Base-by-base conservation (phyloP, 1,140 invertebrate species). In the Babylonia areolata region DNA sequence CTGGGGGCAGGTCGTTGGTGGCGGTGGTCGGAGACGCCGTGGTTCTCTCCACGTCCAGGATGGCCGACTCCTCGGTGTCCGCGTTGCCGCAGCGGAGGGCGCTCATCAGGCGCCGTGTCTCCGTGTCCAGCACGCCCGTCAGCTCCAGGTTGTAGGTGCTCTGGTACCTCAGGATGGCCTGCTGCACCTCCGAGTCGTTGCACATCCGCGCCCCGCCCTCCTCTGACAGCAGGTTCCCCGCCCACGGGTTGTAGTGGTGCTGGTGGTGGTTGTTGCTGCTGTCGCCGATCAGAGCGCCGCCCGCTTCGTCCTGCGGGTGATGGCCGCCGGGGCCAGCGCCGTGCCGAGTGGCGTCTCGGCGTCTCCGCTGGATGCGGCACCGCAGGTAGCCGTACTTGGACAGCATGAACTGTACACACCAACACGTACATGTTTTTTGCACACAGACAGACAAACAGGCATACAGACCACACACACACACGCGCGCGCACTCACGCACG, bases 71-170 rank as follows among this genome's bases (percentile, higher is more conserved):
- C 46, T 17, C 17, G 9, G 46, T 91, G 86, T 95, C 94, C 17
- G 90, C 91, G 86, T 95, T 94, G 2, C 94, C 94, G 86, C 94
- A 95, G 12, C 94, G 86, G 3, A 93, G 92, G 33, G 90, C 92
- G 79, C 93, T 94, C 94, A 95, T 94, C 1, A 94, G 85, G 31
- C 85, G 85, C 78, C 90, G 89, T 3, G 94, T 95, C 46, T 90
- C 87, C 42, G 91, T 84, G 84, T 94, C 93, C 39, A 95, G 85
- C 6, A 91, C 87, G 54, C 94, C 94, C 11, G 94, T 94, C 40
- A 88, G 88, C 12, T 91, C 90, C 73, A 94, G 88, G 81, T 93
- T 92, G 87, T 94, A 94, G 23, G 89, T 92, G 58, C 91, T 91
- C 90, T 94, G 94, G 85, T 94, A 94, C 46, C 91, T 81, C 81